Evolutionary conservation across 2,797 vertebrate genomes (phyloP), one percentile per base, ranked within the genome.

Genomic region (Dicrostonyx torquatus): DNA sequence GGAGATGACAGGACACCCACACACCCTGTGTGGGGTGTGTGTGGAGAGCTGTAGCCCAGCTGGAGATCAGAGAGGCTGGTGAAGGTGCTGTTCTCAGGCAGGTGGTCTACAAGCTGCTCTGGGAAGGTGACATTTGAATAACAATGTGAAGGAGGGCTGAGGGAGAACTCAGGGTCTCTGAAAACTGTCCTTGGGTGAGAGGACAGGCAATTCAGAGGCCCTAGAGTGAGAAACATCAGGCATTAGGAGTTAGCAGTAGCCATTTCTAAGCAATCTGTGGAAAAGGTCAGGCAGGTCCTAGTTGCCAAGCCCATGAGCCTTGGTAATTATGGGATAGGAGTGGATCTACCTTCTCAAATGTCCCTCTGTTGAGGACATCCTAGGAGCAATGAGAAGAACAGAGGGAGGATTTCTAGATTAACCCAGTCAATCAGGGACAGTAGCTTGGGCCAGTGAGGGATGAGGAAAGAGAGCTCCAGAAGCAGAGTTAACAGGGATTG

Each of bases 21-120:
- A 58, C 26, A 87, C 62, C 75, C 4, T 31, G 66, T 2, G 24
- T 45, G 10, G 70, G 50, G 48, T 3, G 20, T 22, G 34, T 43
- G n/a, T 6, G 11, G 26, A 70, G 40, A 50, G 72, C 73, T 18
- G 17, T 4, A 22, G 45, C 45, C 6, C 13, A 53, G 48, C 7
- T 17, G 22, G 8, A 31, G 50, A 18, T 50, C 70, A 48, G 89
- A n/a, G 66, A 31, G 48, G 37, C 8, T 4, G n/a, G 18, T 17
- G 66, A 60, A 70, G 55, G 1, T 1, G 3, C 13, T 0, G 1
- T 10, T 45, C 29, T 37, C 43, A 43, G 11, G 1, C 45, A 48
- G 37, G 10, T 4, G 8, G 43, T 45, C 73, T 34, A 34, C 29
- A 50, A 15, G 45, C 66, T 85, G n/a, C 58, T 76, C 58, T 17